Base-by-base conservation (phyloP, 2,888 invertebrate genomes). In the Agrotis segetum region DNA sequence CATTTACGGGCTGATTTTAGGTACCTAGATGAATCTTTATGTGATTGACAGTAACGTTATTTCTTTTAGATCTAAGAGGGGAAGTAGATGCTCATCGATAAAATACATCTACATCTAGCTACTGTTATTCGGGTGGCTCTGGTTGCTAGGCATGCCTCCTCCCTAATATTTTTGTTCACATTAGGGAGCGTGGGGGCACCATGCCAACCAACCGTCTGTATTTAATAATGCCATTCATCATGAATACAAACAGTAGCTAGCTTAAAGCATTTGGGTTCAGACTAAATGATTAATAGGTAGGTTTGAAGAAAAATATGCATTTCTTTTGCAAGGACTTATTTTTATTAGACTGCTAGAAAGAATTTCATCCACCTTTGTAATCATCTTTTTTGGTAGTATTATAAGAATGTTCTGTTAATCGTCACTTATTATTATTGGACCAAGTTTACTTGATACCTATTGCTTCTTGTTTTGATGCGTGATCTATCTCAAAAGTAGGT, bases 121-220 rank as follows among this genome's bases (percentile, higher is more conserved):
- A 66, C 69, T 72, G 74, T 76, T 74, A 73, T 59, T 69, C 74
- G 81, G 80, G 85, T 74, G 78, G 84, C 73, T 67, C 62, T 78
- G 79, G 84, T 84, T 84, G 84, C 86, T 85, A 84, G 84, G 84
- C 84, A 81, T 71, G 69, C 71, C 67, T 71, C 79, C 86, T 60
- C 85, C 81, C 82, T 68, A 81, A 81, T 85, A 84, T 83, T 85
- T 78, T 85, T 77, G 81, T 84, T 77, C 85, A 77, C 75, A 70
- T 72, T 77, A 79, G 81, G 84, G 86, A 77, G 79, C 68, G 81
- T 77, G 81, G 81, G 81, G 84, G 74, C 78, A 83, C 77, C 77
- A 85, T 83, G 84, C 71, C 79, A 85, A 79, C 71, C 79, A 83
- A 79, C 86, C 71, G 77, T 74, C 77, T 78, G 71, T 64, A 70